phyloP scores from a whole-genome alignment of 2,888 invertebrate genomes.

The Mythimna lalbum region DNA sequence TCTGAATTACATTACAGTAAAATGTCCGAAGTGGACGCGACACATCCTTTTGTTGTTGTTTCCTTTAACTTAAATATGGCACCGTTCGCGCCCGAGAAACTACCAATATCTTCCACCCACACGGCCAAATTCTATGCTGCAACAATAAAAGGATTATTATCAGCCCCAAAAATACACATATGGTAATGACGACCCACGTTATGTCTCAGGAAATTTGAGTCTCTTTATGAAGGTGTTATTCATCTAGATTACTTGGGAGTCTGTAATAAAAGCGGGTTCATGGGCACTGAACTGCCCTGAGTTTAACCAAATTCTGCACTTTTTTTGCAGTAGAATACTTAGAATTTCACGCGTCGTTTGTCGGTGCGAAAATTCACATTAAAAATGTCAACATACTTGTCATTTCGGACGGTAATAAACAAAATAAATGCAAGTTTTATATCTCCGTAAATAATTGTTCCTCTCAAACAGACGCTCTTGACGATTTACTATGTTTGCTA shows the following conservation, averaged over 20 bases:
- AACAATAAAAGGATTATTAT: conserved; percentile 79
- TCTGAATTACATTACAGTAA: conserved; percentile 79
- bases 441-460: conserved; percentile 79
- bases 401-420: conserved; percentile 82
- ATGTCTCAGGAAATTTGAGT: conserved; percentile 78
- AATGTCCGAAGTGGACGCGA: conserved; percentile 72
- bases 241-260: conserved; percentile 85
- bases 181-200: conserved; percentile 82
- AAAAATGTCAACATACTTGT: conserved; percentile 80
- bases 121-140: conserved; percentile 80
- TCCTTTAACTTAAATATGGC: conserved; percentile 72
- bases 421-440: conserved; percentile 80
- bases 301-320: conserved; percentile 85
- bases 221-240: conserved; percentile 84
- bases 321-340: conserved; percentile 84
- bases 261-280: conserved; percentile 84
- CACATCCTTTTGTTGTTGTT: conserved; percentile 77
- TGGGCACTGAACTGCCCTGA: conserved; percentile 76
- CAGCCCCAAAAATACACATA: conserved; percentile 75
- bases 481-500: conserved; percentile 64
- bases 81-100: conserved; percentile 68
- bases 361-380: conserved; percentile 83
- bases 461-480: conserved; percentile 67
- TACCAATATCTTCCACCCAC: conserved; percentile 84
- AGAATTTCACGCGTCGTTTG: conserved; percentile 77